Evolutionary conservation across 1,140 invertebrate species (phyloP).

Genomic region (Macrostomum lignano): DNA sequence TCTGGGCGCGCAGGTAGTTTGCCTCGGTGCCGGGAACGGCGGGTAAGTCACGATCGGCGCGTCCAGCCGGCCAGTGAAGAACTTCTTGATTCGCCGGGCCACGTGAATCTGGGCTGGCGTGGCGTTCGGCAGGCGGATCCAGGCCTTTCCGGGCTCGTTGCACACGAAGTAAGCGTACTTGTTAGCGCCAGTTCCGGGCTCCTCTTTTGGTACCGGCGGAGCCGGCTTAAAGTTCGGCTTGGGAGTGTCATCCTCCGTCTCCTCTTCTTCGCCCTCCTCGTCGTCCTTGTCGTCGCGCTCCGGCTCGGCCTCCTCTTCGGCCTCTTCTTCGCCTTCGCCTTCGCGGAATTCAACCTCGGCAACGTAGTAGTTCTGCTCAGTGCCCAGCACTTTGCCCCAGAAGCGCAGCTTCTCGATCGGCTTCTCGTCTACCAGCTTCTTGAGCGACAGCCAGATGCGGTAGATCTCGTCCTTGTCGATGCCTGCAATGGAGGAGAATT

Average conservation of each 20-base stretch:
- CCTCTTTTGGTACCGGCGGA: constrained; percentile 19
- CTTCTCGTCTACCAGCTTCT: constrained; percentile 22
- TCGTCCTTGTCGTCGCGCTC: constrained; percentile 5
- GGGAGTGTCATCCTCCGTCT: constrained; percentile 18
- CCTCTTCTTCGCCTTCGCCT: constrained; percentile 25
- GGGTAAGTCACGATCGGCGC: constrained; percentile 25
- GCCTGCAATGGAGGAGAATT: too few relatives aligned
- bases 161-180: constrained; percentile 28
- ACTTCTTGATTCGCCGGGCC: constrained; percentile 25
- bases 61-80: constrained; percentile 27
- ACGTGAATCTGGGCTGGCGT: constrained; percentile 21
- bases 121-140: constrained; percentile 23
- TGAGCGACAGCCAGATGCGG: constrained; percentile 24
- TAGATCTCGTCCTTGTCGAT: constrained; percentile 13
- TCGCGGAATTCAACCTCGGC: constrained; percentile 35
- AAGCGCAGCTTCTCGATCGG: constrained; percentile 24
- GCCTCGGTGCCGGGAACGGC: constrained; percentile 39
- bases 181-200: constrained; percentile 20
- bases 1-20: constrained; percentile 52
- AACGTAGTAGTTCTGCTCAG: constrained; percentile 44
- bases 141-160: constrained; percentile 27
- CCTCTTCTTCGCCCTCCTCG: constrained; percentile 2
- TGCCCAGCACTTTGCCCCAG: constrained; percentile 54
- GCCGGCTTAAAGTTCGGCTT: constrained; percentile 26
- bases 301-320: constrained; percentile 11